A percentile compares a stretch with the other conserved stretches of the same genome.
Evolutionary conservation across 1,140 invertebrate species (phyloP).

Genomic region (Venustaconcha ellipsiformis): DNA sequence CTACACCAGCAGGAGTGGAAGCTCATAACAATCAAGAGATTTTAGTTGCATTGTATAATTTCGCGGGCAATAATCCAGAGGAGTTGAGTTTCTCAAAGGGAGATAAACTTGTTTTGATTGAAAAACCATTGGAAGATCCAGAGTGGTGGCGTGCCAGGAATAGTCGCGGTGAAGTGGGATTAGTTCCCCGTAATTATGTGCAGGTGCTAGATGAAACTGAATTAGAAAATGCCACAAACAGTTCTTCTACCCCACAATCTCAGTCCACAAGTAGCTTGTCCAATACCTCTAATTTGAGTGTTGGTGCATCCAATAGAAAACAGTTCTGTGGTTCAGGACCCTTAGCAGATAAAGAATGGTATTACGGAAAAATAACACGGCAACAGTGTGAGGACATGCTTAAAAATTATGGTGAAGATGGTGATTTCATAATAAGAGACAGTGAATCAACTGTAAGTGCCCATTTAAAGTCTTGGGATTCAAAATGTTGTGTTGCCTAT

Average conservation of each 20-base stretch:
- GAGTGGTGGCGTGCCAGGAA: slow-evolving; percentile 99
- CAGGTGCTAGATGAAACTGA: slow-evolving; percentile 70
- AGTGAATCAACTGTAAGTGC: slow-evolving; percentile 97
- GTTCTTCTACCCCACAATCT: slow-evolving; percentile 63
- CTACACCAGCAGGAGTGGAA: slow-evolving; percentile 81
- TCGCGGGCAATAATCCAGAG: slow-evolving; percentile 76
- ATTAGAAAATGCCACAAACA: slow-evolving; percentile 49
- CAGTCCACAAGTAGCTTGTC: slow-evolving; percentile 66
- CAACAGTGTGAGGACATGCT: slow-evolving; percentile 95
- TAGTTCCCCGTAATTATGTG: slow-evolving; percentile 97
- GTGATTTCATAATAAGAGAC: slow-evolving; percentile 98
- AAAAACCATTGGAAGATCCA: slow-evolving; percentile 94
- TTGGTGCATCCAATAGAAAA: slow-evolving; percentile 49
- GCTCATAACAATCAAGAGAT: slow-evolving; percentile 79
- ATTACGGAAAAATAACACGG: slow-evolving; percentile 94
- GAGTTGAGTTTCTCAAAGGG: slow-evolving; percentile 97
- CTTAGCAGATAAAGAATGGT: slow-evolving; percentile 79
- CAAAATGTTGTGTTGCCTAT: no score
- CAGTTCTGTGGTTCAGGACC: slow-evolving; percentile 63
- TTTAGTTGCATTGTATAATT: slow-evolving; percentile 75
- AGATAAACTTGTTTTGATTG: slow-evolving; percentile 89
- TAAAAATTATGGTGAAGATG: slow-evolving; percentile 93
- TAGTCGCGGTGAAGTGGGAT: slow-evolving; percentile 85
- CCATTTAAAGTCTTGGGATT: not conserved
- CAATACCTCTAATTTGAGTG: slow-evolving; percentile 53